Percentiles rank a stretch among this genome's conserved stretches.
Evolutionary conservation across 2,113 vertebrate genomes (phyloP).

Genomic region (Xiphorhynchus elegans): DNA sequence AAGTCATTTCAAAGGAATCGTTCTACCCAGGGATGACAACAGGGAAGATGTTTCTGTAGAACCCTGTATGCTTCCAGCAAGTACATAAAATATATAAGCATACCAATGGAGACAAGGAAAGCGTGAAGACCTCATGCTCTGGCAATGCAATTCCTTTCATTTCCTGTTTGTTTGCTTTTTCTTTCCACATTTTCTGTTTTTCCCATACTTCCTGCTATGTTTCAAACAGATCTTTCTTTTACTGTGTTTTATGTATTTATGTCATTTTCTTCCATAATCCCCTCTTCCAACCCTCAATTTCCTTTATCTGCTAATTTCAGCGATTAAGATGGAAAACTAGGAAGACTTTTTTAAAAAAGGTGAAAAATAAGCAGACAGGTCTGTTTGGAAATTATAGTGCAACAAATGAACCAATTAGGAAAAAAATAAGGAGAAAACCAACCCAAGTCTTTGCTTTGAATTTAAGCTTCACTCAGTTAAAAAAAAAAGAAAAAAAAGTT

Average conservation of each 20-base stretch:
- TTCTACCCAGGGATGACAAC: not conserved
- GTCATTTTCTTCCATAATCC: not conserved
- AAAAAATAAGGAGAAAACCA: not conserved
- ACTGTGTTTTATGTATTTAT: not conserved
- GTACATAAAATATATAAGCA: not conserved
- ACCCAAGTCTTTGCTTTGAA: not conserved
- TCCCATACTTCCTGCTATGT: not conserved
- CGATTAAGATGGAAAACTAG: not conserved
- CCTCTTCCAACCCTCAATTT: not conserved
- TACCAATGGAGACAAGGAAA: not conserved
- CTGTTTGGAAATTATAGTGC: not conserved
- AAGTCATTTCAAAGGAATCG: slow-evolving; percentile 13
- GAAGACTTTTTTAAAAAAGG: not conserved
- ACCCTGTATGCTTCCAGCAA: not conserved
- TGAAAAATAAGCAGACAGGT: not conserved
- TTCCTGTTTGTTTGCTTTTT: not conserved
- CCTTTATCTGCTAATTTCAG: not conserved
- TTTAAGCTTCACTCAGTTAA: not conserved
- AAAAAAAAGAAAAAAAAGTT: not conserved
- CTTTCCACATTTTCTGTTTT: not conserved
- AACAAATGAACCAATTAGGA: not conserved
- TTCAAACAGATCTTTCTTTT: not conserved
- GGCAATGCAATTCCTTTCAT: not conserved
- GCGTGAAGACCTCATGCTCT: not conserved
- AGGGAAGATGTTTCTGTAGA: slow-evolving; percentile 9